Evolutionary conservation across 2,113 vertebrate genomes (phyloP).

Genomic region (Dasyurus viverrinus): DNA sequence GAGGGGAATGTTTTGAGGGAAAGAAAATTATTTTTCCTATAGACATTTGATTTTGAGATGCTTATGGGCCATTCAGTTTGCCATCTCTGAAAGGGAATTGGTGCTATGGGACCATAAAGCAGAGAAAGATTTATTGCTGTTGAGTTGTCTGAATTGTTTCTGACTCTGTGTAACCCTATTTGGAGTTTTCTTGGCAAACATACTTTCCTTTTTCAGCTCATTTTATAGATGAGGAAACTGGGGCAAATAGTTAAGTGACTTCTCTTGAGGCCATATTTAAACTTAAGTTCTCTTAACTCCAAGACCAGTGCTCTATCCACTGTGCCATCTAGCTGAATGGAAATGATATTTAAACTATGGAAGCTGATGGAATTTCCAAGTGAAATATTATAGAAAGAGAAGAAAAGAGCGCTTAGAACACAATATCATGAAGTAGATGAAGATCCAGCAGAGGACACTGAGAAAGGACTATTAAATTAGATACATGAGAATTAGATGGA

Average conservation of each 20-base stretch:
- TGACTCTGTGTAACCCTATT: neutral
- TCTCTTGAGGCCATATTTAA: neutral
- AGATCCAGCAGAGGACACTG: too few relatives aligned
- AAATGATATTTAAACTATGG: too few relatives aligned
- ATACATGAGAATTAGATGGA: too few relatives aligned
- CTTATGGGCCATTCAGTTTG: neutral
- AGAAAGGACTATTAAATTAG: too few relatives aligned
- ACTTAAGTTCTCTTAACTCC: neutral
- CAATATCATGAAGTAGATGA: too few relatives aligned
- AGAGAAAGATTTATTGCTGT: neutral
- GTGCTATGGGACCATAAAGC: neutral
- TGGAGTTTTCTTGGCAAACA: neutral
- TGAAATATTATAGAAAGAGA: too few relatives aligned
- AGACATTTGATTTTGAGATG: neutral
- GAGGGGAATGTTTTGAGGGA: neutral
- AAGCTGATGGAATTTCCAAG: too few relatives aligned
- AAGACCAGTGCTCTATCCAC: neutral
- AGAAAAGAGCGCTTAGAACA: too few relatives aligned
- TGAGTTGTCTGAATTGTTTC: neutral
- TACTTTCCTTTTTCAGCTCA: neutral
- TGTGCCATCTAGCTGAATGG: too few relatives aligned
- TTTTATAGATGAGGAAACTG: neutral
- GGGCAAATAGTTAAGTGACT: neutral
- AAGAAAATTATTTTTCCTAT: neutral
- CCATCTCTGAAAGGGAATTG: neutral